Evolutionary conservation across 2,797 vertebrate genomes (phyloP).

Genomic region (Urosaurus nigricauda): DNA sequence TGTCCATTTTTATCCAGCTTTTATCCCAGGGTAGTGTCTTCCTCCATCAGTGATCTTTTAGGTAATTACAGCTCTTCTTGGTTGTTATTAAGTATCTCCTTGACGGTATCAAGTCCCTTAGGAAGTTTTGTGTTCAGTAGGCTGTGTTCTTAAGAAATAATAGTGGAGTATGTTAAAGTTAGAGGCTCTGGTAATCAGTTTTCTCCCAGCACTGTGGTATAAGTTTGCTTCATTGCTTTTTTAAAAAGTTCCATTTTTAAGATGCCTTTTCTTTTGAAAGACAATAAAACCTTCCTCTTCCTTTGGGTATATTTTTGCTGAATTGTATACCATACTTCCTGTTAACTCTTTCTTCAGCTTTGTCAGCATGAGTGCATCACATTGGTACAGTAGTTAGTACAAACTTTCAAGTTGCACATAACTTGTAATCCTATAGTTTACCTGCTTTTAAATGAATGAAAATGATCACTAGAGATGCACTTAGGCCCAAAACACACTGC

Average conservation of each 20-base stretch:
- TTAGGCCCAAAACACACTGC: no score
- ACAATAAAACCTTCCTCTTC: slow-evolving; percentile 1
- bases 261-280: neutral
- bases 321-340: neutral
- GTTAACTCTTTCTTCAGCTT: slow-evolving; percentile 7
- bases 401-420: neutral
- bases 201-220: neutral
- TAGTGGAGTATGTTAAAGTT: neutral
- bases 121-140: neutral
- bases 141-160: neutral
- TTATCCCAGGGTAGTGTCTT: neutral
- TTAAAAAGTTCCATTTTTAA: slow-evolving; percentile 4
- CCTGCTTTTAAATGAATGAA: neutral
- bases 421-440: neutral
- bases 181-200: neutral
- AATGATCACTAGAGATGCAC: neutral
- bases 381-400: neutral
- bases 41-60: slow-evolving; percentile 7
- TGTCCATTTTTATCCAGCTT: neutral
- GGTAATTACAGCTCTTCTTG: slow-evolving; percentile 6
- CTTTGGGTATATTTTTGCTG: slow-evolving; percentile 10
- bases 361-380: neutral
- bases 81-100: neutral
- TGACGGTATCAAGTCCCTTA: slow-evolving; percentile 3
- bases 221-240: neutral